Evolutionary conservation across 2,113 vertebrate species (phyloP).

Genomic region (Toxostoma redivivum): DNA sequence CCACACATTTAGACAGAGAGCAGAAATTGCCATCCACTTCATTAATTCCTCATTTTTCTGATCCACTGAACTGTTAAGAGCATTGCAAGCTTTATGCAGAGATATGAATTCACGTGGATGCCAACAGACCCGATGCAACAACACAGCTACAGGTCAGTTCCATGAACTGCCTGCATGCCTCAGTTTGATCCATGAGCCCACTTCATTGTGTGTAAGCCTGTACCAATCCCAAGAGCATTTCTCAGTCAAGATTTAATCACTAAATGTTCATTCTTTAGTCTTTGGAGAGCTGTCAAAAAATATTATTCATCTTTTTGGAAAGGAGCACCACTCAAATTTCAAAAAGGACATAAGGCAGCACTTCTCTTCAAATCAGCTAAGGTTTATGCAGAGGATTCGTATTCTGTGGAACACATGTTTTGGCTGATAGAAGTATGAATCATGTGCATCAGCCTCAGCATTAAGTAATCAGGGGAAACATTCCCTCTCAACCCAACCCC

Average conservation of each 20-base stretch:
- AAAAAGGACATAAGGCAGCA: background rate
- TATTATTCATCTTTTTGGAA: background rate
- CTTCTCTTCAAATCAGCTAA: background rate
- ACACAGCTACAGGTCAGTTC: slow-evolving; percentile 64
- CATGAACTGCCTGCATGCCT: slow-evolving; percentile 60
- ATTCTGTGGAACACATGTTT: slow-evolving; percentile 24
- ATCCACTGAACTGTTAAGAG: slow-evolving; percentile 80
- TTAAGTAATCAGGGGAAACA: background rate
- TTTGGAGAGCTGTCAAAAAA: slow-evolving; percentile 6
- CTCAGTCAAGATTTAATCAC: slow-evolving; percentile 33
- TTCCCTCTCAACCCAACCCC: background rate
- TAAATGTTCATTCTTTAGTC: slow-evolving; percentile 18
- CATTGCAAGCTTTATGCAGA: slow-evolving; percentile 72
- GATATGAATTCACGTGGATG: slow-evolving; percentile 76
- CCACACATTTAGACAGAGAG: slow-evolving; percentile 73
- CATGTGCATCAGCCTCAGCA: background rate
- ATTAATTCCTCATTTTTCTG: slow-evolving; percentile 78
- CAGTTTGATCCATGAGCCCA: background rate
- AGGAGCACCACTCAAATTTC: background rate
- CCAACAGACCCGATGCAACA: slow-evolving; percentile 70
- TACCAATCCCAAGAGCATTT: background rate
- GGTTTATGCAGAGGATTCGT: slow-evolving; percentile 7
- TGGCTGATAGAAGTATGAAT: background rate
- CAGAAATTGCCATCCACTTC: slow-evolving; percentile 73
- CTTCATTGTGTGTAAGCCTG: background rate